phyloP scores from a whole-genome alignment of 2,113 vertebrate species.

The Lampris megalopsis region DNA sequence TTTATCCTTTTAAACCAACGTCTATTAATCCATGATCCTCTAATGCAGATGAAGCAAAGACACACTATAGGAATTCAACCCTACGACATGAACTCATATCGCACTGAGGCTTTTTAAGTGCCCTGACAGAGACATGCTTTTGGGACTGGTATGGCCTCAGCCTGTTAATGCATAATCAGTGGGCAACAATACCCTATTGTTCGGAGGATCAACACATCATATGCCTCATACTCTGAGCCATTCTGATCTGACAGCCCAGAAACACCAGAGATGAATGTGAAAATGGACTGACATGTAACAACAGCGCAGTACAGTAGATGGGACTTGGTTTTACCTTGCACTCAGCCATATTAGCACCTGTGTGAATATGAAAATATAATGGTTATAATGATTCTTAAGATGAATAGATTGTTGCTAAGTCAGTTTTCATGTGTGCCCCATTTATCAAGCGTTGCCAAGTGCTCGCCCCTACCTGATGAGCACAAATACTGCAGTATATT shows the following conservation, averaged over 20 bases:
- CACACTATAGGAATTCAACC: background rate
- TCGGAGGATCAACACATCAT: constrained; percentile 77
- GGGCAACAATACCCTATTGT: constrained; percentile 77
- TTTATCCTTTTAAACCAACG: too few relatives aligned
- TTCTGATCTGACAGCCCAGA: constrained; percentile 42
- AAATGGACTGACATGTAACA: constrained; percentile 50
- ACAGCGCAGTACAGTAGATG: constrained; percentile 28
- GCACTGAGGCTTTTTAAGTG: constrained; percentile 26
- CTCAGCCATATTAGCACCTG: too few relatives aligned
- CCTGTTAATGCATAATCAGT: constrained; percentile 61
- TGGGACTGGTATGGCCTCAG: constrained; percentile 51
- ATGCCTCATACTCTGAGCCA: constrained; percentile 61
- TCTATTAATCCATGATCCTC: too few relatives aligned
- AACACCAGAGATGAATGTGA: constrained; percentile 46
- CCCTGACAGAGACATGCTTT: constrained; percentile 57
- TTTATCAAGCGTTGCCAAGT: constrained; percentile 27
- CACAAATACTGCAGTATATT: background rate
- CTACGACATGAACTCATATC: constrained; percentile 44
- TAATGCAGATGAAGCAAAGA: constrained; percentile 10
- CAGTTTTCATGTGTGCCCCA: too few relatives aligned
- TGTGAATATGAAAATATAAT: too few relatives aligned
- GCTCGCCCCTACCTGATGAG: background rate
- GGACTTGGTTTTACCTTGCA: background rate
- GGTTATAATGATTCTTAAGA: too few relatives aligned
- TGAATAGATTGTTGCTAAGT: too few relatives aligned